Conservation (phyloP, 35 echinoderm and acorn worm species). For the Diadema setosum region DNA sequence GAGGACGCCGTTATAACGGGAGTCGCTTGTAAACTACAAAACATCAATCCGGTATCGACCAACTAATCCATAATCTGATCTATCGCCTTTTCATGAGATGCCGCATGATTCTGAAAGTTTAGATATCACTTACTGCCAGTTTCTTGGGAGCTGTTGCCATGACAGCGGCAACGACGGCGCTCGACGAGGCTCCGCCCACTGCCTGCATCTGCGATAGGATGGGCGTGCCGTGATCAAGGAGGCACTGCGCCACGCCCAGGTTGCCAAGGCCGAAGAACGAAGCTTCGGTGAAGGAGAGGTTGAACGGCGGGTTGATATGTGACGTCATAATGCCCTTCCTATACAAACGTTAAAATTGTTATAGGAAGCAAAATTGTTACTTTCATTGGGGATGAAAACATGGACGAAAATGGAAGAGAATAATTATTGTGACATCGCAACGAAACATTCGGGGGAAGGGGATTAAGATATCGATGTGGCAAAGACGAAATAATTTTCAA, state of each 20-base stretch:
- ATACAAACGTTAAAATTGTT: not conserved
- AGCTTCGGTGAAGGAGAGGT: conserved; percentile 50
- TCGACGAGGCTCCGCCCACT: conserved; percentile 61
- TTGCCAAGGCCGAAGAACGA: conserved; percentile 81
- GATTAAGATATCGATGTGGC: too few species aligned
- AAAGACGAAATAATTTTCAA: too few species aligned
- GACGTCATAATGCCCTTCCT: not conserved
- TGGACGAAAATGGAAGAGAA: not conserved
- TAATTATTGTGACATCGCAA: too few species aligned
- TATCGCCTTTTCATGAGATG: too few species aligned
- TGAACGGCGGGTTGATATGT: conserved; percentile 56
- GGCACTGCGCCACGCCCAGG: conserved; percentile 70
- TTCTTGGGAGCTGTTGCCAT: conserved; percentile 71
- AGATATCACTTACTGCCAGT: conserved; percentile 9
- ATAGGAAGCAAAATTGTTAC: too few species aligned
- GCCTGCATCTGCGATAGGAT: conserved; percentile 32
- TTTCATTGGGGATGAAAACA: not conserved
- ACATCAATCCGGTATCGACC: too few species aligned
- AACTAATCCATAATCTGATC: too few species aligned
- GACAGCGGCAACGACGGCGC: conserved; percentile 69
- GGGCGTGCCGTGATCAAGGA: conserved; percentile 57
- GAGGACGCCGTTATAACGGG: too few species aligned
- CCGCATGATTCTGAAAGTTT: not conserved
- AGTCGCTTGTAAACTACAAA: too few species aligned
- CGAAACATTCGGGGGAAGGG: too few species aligned